These are phyloP conservation scores for Deilephila porcellus DNA, from an alignment of 2,888 invertebrate species.

Conservation along the genomic window DNA sequence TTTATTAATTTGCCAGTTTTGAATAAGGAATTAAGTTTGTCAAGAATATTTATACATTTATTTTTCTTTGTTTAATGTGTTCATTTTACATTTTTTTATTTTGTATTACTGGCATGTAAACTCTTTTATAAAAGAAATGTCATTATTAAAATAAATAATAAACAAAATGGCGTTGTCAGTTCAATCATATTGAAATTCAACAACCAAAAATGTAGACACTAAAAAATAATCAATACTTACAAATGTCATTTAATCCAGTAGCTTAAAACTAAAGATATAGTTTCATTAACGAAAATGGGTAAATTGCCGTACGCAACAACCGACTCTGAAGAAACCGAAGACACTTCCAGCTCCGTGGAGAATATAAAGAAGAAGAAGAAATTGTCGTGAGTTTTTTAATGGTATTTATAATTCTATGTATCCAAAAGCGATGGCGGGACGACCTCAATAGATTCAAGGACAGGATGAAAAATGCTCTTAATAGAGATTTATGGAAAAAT, in stretches of 20 bases:
- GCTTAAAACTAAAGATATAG: constrained; percentile 8
- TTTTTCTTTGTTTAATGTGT: too few relatives aligned
- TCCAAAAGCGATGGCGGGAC: neutral
- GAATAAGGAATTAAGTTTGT: constrained; percentile 30
- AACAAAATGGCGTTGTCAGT: too few relatives aligned
- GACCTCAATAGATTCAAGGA: too few relatives aligned
- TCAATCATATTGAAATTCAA: too few relatives aligned
- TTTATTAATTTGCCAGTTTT: constrained; percentile 34
- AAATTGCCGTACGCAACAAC: constrained; percentile 53
- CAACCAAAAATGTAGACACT: neutral
- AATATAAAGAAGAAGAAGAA: constrained; percentile 62
- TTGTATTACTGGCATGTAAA: neutral
- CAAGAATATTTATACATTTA: neutral
- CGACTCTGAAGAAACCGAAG: constrained; percentile 63
- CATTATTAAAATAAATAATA: too few relatives aligned
- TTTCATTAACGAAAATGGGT: constrained; percentile 53
- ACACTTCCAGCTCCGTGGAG: constrained; percentile 61
- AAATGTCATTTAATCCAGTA: neutral
- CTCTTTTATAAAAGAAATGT: too few relatives aligned
- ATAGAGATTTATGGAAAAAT: too few relatives aligned
- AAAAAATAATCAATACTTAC: neutral
- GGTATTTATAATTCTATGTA: too few relatives aligned
- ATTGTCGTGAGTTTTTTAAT: constrained; percentile 56
- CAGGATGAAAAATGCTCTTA: too few relatives aligned
- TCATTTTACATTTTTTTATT: too few relatives aligned